A percentile compares a stretch with the other conserved stretches of the same genome.
Conservation (phyloP, 2,888 invertebrate species). For the Heliconius aoede region DNA sequence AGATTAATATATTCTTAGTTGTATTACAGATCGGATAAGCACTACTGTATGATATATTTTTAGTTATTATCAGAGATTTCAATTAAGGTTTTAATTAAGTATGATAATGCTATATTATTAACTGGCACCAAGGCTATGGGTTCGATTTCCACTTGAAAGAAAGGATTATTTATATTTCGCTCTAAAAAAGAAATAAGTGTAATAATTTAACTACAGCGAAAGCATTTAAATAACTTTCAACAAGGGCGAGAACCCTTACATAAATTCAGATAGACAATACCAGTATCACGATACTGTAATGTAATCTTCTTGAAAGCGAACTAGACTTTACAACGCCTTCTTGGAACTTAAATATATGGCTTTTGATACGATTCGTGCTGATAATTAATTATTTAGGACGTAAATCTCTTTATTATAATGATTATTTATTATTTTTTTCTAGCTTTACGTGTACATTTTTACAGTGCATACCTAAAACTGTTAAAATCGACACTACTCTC, state of each 20-base stretch:
- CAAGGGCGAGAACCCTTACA: constrained; percentile 22
- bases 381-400: not conserved
- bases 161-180: no score
- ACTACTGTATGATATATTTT: not conserved
- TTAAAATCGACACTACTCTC: not conserved
- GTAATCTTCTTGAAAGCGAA: constrained; percentile 38
- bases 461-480: not conserved
- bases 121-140: no score
- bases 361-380: not conserved
- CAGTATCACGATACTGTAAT: constrained; percentile 34
- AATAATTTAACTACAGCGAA: not conserved
- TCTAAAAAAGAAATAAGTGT: no score
- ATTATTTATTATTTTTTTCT: not conserved
- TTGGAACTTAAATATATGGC: constrained; percentile 15
- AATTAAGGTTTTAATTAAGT: not conserved
- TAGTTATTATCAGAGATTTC: not conserved
- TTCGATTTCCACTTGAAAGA: no score
- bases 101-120: no score
- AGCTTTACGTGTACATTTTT: not conserved
- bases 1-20: constrained; percentile 4
- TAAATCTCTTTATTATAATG: not conserved
- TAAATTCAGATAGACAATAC: constrained; percentile 36
- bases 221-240: constrained; percentile 21
- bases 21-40: not conserved
- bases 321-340: constrained; percentile 36